These are phyloP conservation scores for Xanthorhoe designata DNA, from an alignment of 2,888 invertebrate species.

Conservation along the genomic window DNA sequence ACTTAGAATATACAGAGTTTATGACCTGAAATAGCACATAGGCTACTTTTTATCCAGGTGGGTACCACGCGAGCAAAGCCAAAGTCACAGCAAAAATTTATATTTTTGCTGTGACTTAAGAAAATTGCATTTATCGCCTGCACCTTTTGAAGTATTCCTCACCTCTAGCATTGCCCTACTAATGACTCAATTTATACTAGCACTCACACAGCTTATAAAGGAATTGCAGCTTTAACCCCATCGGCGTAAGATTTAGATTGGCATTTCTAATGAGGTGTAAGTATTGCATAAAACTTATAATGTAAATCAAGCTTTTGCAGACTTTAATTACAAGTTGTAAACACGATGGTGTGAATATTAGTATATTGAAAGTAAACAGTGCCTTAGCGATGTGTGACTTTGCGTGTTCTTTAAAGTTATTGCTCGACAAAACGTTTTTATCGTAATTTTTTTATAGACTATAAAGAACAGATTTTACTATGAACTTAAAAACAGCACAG, in stretches of 20 bases:
- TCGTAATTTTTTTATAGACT: not conserved
- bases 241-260: slow-evolving; percentile 17
- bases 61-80: too few species aligned
- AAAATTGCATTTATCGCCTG: slow-evolving; percentile 74
- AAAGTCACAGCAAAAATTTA: not conserved
- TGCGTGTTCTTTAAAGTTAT: slow-evolving; percentile 11
- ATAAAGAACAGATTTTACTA: too few species aligned
- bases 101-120: slow-evolving; percentile 47
- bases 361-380: slow-evolving; percentile 41
- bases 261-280: slow-evolving; percentile 29
- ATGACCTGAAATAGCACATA: too few species aligned
- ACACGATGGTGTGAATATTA: slow-evolving; percentile 57
- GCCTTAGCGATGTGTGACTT: slow-evolving; percentile 2
- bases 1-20: too few species aligned
- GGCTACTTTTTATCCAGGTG: too few species aligned
- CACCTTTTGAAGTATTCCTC: slow-evolving; percentile 71
- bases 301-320: slow-evolving; percentile 61
- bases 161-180: slow-evolving; percentile 69
- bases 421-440: slow-evolving; percentile 1
- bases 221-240: slow-evolving; percentile 25
- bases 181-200: slow-evolving; percentile 73
- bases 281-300: slow-evolving; percentile 61
- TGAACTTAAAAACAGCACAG: too few species aligned
- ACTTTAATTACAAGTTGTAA: slow-evolving; percentile 68
- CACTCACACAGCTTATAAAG: slow-evolving; percentile 31